Percentiles rank a stretch among this genome's conserved stretches.
Evolutionary conservation across 2,888 invertebrate genomes (phyloP).

Genomic region (Mylabris sibirica): DNA sequence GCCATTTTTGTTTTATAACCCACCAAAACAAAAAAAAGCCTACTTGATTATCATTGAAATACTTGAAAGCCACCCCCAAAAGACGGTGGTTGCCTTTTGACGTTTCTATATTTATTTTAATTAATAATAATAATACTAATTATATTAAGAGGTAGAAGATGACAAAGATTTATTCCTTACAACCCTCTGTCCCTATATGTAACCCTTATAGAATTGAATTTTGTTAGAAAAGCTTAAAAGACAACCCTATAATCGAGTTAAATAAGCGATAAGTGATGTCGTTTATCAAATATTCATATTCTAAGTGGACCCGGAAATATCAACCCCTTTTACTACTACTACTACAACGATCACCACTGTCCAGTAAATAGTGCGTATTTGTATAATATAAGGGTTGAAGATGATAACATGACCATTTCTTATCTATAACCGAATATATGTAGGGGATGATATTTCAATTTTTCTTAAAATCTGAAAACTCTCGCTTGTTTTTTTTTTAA

Average conservation of each 20-base stretch:
- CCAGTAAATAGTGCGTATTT: neutral
- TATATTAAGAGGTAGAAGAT: no score
- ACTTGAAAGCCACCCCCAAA: no score
- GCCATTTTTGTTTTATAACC: neutral
- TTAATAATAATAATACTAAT: no score
- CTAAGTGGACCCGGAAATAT: constrained; percentile 46
- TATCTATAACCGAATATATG: no score
- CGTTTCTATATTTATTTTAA: no score
- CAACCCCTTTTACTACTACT: constrained; percentile 44
- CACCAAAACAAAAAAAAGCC: neutral
- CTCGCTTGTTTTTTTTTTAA: neutral
- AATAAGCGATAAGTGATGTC: constrained; percentile 49
- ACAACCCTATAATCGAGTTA: constrained; percentile 47
- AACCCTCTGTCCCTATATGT: neutral
- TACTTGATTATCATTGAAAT: neutral
- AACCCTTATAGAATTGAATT: neutral
- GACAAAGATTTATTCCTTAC: neutral
- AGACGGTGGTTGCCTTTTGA: no score
- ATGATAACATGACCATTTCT: constrained; percentile 20
- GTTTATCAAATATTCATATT: constrained; percentile 56
- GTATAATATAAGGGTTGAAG: no score
- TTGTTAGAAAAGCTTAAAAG: neutral
- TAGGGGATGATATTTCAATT: constrained; percentile 2
- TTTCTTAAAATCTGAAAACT: neutral
- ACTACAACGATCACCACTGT: neutral